Base-by-base conservation (phyloP, 2,113 vertebrate species). In the Phoxinus phoxinus region DNA sequence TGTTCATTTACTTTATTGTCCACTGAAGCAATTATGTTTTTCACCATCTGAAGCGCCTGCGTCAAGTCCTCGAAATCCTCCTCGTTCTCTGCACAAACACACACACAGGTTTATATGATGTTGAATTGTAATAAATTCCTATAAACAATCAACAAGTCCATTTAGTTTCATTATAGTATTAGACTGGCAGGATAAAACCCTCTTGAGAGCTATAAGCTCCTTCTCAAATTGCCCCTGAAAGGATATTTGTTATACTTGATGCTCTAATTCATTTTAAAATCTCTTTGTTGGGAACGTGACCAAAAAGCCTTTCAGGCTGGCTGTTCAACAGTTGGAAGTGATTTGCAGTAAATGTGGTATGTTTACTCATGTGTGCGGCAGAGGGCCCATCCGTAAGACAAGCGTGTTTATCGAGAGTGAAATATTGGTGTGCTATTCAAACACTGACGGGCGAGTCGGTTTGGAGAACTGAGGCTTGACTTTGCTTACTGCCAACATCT, bases 1-100 rank as follows among this genome's bases (percentile, higher is more conserved):
- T 98, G 98, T 83, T 98, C 96, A 81, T 96, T 97, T 84, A 99
- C 98, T 88, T 96, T 96, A 90, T 91, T 96, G n/a, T 99, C 96
- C 7, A 99, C 98, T 0, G 95, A 95, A 0, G 96, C 94, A 13
- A 99, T 96, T 83, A 97, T 92, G 23, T 97, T 96, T 87, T 98
- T 99, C 75, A 98, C 94, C 0, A 97, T 91, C 89, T 93, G 94
- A 63, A 99, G 86, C 0, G 96, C 96, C 71, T 95, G 95, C 2
- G 93, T 92, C 88, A 99, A 91, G 58, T 97, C 96, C 5, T 94
- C 90, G 10, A 94, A 95, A 78, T 99, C 98, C 6, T 90, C 93
- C 21, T 97, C 96, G 0, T 92, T 95, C 91, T 98, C 98, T 99
- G 93, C 56, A 21, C 27, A 59, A 13, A 27, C 72, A 83, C 21